Evolutionary conservation across 2,888 invertebrate species (phyloP).

Genomic region (Hesperia comma): DNA sequence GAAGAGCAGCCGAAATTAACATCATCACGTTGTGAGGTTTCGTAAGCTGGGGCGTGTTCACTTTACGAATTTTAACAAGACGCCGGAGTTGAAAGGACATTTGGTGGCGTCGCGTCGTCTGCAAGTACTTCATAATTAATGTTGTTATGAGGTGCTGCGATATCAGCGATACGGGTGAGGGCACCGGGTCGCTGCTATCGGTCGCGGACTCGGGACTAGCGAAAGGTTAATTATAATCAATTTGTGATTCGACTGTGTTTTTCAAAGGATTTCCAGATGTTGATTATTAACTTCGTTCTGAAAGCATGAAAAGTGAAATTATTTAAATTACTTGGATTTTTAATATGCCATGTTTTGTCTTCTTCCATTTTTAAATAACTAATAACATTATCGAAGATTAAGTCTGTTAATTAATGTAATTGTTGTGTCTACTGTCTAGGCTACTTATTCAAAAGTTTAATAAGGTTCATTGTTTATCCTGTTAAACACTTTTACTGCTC

Average conservation of each 20-base stretch:
- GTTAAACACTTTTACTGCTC: no score
- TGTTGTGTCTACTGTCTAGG: no score
- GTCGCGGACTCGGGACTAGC: neutral
- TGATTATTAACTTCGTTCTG: no score
- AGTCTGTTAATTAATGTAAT: no score
- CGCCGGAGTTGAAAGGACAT: slow-evolving; percentile 7
- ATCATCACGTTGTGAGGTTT: neutral
- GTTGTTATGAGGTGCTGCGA: slow-evolving; percentile 15
- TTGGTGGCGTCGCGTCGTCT: slow-evolving; percentile 23
- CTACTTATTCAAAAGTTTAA: no score
- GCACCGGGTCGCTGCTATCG: slow-evolving; percentile 20
- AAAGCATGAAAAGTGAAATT: no score
- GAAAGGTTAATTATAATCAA: slow-evolving; percentile 15
- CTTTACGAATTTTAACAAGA: neutral
- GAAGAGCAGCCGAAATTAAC: neutral
- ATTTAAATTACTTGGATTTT: no score
- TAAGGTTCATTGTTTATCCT: no score
- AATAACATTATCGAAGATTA: no score
- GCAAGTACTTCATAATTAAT: slow-evolving; percentile 27
- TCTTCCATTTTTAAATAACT: no score
- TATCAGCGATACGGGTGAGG: slow-evolving; percentile 19
- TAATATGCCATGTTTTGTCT: no score
- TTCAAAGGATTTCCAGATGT: no score
- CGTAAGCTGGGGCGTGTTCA: neutral
- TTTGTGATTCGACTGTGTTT: neutral